These are phyloP conservation scores for Philotrypesis tridentata DNA, from an alignment of 1,140 invertebrate species.

Conservation along the genomic window DNA sequence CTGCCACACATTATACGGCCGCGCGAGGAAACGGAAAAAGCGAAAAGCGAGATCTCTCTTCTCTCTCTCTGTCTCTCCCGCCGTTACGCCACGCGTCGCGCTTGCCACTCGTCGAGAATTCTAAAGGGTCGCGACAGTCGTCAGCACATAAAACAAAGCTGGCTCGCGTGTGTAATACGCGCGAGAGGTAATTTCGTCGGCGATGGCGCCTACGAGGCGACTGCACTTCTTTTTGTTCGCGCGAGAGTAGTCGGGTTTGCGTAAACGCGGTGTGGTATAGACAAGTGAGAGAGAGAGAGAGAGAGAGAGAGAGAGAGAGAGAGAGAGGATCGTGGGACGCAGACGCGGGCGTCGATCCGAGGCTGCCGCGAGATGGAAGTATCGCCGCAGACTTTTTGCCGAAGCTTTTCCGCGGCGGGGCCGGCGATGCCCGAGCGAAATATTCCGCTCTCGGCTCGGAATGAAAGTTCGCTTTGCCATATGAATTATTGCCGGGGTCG, in stretches of 20 bases:
- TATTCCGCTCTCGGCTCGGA: background rate
- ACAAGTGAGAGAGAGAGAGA: background rate
- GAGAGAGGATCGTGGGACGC: background rate
- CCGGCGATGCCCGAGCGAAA: too few relatives aligned
- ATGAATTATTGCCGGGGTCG: background rate
- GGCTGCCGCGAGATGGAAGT: background rate
- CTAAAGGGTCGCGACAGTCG: background rate
- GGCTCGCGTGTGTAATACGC: too few relatives aligned
- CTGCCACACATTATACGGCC: too few relatives aligned
- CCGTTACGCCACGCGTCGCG: too few relatives aligned
- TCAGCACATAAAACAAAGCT: slow-evolving; percentile 22
- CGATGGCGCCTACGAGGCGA: background rate
- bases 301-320: too few relatives aligned
- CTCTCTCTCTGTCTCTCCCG: too few relatives aligned
- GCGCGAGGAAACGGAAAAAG: background rate
- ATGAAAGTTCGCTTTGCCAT: background rate
- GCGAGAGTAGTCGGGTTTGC: background rate
- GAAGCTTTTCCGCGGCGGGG: too few relatives aligned
- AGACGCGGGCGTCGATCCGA: background rate
- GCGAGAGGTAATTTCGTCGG: background rate
- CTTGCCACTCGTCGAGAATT: too few relatives aligned
- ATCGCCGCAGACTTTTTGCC: too few relatives aligned
- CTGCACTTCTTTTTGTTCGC: background rate
- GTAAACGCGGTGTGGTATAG: slow-evolving; percentile 7
- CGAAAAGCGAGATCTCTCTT: background rate